phyloP scores from a whole-genome alignment of 2,113 vertebrate species.

The Ia io region DNA sequence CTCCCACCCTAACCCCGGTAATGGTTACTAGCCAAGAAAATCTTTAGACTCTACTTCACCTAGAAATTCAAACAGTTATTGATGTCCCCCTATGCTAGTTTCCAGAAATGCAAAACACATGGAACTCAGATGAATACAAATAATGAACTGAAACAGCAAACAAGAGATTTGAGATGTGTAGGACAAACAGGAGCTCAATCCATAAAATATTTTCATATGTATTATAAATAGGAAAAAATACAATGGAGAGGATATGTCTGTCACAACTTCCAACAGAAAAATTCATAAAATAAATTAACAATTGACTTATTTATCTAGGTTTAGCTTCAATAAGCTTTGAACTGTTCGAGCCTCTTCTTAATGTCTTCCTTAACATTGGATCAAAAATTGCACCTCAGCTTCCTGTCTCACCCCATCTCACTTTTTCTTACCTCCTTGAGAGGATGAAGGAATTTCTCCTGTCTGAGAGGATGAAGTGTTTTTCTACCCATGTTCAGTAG shows the following conservation, averaged over 20 bases:
- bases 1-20: neutral
- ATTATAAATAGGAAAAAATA: neutral
- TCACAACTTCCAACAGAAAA: neutral
- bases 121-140: neutral
- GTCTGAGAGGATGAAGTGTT: neutral
- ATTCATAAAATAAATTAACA: neutral
- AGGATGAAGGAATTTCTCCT: neutral
- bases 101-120: neutral
- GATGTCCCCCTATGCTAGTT: neutral
- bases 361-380: neutral
- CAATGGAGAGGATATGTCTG: neutral
- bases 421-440: neutral
- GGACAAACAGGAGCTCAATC: neutral
- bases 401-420: neutral
- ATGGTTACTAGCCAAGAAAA: neutral
- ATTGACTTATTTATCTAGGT: neutral
- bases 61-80: neutral
- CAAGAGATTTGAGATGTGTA: neutral
- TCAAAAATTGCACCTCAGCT: neutral
- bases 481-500: no score
- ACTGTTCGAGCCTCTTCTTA: neutral
- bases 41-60: neutral
- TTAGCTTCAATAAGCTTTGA: neutral
- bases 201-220: neutral
- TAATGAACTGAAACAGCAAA: neutral